These are phyloP conservation scores for Fistularia tabacaria DNA, from an alignment of 2,797 vertebrate species.

Conservation along the genomic window DNA sequence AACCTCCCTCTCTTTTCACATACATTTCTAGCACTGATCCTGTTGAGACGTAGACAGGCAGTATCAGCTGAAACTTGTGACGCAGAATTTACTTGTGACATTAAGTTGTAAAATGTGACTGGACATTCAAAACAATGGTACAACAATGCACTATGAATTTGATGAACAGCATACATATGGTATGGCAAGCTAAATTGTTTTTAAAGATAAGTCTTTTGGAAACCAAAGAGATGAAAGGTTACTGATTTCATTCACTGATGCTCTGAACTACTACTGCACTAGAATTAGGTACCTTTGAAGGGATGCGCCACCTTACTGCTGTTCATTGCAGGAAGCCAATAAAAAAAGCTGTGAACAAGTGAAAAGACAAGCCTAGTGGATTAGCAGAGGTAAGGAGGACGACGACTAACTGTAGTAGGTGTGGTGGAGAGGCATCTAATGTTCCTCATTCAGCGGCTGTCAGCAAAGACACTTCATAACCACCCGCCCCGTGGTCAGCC, in stretches of 20 bases:
- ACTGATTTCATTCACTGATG: too few relatives aligned
- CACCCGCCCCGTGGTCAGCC: conserved; percentile 66
- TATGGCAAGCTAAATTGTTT: neutral
- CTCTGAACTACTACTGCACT: too few relatives aligned
- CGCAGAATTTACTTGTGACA: conserved; percentile 1
- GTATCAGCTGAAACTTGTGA: conserved; percentile 45
- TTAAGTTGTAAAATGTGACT: conserved; percentile 19
- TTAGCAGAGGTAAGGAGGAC: conserved; percentile 38
- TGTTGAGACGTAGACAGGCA: conserved; percentile 36
- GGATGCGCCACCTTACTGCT: neutral
- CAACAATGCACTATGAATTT: neutral
- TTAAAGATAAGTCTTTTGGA: too few relatives aligned
- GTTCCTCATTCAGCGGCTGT: conserved; percentile 71
- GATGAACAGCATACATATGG: neutral
- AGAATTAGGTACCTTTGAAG: too few relatives aligned
- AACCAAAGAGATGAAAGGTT: too few relatives aligned
- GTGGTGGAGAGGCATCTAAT: conserved; percentile 43
- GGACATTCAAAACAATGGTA: neutral
- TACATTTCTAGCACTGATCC: conserved; percentile 49
- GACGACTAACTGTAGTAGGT: conserved; percentile 24
- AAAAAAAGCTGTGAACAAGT: conserved; percentile 32
- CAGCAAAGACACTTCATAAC: conserved; percentile 80
- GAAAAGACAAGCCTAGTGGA: conserved; percentile 24
- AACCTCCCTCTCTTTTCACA: conserved; percentile 40
- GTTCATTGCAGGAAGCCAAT: conserved; percentile 36